Percentiles rank a stretch among this genome's conserved stretches.
Evolutionary conservation across 2,797 vertebrate genomes (phyloP).

Genomic region (Chiroxiphia lanceolata): DNA sequence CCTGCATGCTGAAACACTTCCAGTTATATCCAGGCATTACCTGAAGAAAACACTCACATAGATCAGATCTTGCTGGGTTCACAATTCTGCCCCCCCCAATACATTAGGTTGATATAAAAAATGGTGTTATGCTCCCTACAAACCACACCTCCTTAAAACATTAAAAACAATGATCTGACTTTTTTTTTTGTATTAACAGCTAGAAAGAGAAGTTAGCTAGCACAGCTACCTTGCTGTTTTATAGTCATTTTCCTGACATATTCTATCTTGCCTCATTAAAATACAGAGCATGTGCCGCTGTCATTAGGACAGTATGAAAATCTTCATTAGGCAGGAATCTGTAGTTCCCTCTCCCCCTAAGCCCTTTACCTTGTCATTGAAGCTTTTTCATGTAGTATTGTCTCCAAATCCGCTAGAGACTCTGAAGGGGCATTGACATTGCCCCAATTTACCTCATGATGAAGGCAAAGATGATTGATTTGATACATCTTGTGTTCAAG

Average conservation of each 20-base stretch:
- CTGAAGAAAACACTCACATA: not conserved
- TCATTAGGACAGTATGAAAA: not conserved
- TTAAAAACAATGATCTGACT: not conserved
- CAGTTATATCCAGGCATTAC: not conserved
- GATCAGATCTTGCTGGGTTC: not conserved
- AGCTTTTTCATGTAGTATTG: not conserved
- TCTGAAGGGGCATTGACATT: not conserved
- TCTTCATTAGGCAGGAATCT: not conserved
- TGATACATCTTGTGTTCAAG: not conserved
- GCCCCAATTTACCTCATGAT: not conserved
- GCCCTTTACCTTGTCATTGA: not conserved
- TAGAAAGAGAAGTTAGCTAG: not conserved
- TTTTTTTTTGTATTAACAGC: not conserved
- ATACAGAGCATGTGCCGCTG: not conserved
- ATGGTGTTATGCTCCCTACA: not conserved
- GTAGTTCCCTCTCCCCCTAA: not conserved
- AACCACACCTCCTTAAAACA: not conserved
- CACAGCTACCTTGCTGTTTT: not conserved
- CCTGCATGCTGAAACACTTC: not conserved
- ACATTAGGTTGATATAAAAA: not conserved
- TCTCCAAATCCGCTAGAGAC: not conserved
- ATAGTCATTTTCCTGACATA: not conserved
- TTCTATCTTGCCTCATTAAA: not conserved
- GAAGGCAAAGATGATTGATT: not conserved
- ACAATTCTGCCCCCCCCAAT: not conserved